phyloP scores from a whole-genome alignment of 2,888 invertebrate species.

The Megastigmus dorsalis region DNA sequence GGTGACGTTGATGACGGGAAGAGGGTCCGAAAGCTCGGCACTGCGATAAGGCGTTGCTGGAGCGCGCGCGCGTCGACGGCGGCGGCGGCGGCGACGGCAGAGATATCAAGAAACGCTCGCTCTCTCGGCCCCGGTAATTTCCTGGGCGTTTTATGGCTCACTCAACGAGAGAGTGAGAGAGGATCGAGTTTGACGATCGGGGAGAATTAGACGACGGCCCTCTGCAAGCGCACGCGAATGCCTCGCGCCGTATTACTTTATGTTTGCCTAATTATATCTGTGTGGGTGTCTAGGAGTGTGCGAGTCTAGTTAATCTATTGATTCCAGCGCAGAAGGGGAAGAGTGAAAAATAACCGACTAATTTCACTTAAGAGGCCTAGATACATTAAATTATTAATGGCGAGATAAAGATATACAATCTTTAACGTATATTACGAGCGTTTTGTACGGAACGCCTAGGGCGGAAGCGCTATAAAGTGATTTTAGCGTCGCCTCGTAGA shows the following conservation, averaged over 20 bases:
- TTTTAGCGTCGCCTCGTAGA: background rate
- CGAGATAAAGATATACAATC: constrained; percentile 42
- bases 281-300: constrained; percentile 9
- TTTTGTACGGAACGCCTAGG: constrained; percentile 19
- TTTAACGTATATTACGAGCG: constrained; percentile 15
- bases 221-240: constrained; percentile 4
- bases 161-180: constrained; percentile 1
- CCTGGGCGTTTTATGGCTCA: constrained; percentile 21
- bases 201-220: constrained; percentile 66
- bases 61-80: constrained; percentile 22
- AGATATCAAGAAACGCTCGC: constrained; percentile 37
- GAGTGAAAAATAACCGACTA: constrained; percentile 25
- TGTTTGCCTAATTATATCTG: constrained; percentile 18
- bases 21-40: constrained; percentile 52
- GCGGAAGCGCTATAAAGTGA: background rate
- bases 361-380: constrained; percentile 42
- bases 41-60: constrained; percentile 54
- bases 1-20: constrained; percentile 29
- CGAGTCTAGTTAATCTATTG: background rate
- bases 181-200: constrained; percentile 36
- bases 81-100: constrained; percentile 41
- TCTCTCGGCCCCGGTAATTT: constrained; percentile 12
- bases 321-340: background rate
- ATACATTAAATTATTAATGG: constrained; percentile 42
- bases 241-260: background rate